phyloP scores from a whole-genome alignment of 2,113 vertebrate species.

The Willisornis vidua region DNA sequence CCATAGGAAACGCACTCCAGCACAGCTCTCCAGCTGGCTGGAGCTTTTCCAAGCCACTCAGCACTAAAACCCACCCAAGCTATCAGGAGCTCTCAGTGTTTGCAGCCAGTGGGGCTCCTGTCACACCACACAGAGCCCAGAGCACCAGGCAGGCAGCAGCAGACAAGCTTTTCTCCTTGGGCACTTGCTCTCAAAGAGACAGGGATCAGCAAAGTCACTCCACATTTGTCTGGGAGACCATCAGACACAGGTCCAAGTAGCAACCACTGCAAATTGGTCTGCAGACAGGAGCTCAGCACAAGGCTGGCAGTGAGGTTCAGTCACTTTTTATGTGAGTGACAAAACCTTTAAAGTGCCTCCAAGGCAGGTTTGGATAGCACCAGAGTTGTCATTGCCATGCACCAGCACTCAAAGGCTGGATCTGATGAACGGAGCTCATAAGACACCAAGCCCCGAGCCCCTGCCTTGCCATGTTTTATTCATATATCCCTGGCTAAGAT shows the following conservation, averaged over 20 bases:
- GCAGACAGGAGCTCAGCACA: not conserved
- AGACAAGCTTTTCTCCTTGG: not conserved
- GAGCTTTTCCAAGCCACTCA: not conserved
- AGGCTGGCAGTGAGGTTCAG: not conserved
- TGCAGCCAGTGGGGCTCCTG: not conserved
- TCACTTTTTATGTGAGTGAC: fast-evolving
- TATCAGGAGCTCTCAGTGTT: not conserved
- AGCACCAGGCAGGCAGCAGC: not conserved
- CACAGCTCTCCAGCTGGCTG: not conserved
- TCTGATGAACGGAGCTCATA: not conserved
- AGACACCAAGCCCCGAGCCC: not conserved
- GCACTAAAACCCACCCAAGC: not conserved
- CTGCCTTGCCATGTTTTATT: not conserved
- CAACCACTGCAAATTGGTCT: not conserved
- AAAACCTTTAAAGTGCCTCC: not conserved
- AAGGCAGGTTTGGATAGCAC: not conserved
- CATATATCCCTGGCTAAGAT: not conserved
- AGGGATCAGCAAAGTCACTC: not conserved
- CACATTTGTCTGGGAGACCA: not conserved
- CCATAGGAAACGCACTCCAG: not conserved
- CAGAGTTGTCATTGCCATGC: not conserved
- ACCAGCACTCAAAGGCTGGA: not conserved
- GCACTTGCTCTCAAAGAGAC: not conserved
- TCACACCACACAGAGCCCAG: not conserved
- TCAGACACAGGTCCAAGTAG: not conserved